Conservation (phyloP, 1,140 invertebrate species). For the Drosophila ficusphila region DNA sequence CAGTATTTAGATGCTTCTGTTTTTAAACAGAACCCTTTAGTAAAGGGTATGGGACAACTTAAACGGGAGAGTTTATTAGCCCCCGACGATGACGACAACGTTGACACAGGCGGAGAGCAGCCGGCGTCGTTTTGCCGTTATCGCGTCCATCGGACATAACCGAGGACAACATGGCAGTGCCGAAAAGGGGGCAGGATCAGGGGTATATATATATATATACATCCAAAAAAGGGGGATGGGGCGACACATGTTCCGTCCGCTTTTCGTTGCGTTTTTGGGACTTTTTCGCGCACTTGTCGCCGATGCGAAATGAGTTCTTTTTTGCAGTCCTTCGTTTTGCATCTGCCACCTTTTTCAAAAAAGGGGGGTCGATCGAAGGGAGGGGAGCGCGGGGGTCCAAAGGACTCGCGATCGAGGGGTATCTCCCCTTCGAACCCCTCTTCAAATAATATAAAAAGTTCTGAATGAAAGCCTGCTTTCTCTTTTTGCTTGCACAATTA, state of each 20-base stretch:
- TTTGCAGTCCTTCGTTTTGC: constrained; percentile 33
- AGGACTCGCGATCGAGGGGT: constrained; percentile 9
- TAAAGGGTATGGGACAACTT: constrained; percentile 23
- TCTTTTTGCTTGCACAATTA: neutral
- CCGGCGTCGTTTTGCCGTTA: constrained; percentile 54
- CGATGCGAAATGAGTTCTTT: constrained; percentile 47
- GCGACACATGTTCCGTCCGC: constrained; percentile 57
- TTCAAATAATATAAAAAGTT: neutral
- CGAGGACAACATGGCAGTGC: constrained; percentile 38
- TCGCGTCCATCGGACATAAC: constrained; percentile 59
- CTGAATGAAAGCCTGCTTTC: neutral
- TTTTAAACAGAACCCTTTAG: neutral
- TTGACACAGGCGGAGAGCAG: constrained; percentile 38
- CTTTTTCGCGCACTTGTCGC: constrained; percentile 67
- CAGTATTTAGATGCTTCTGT: neutral
- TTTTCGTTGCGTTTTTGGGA: constrained; percentile 46
- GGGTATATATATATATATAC: neutral
- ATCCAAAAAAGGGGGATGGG: constrained; percentile 13
- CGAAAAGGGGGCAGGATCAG: constrained; percentile 4
- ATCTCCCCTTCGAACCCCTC: neutral
- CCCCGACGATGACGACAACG: constrained; percentile 36
- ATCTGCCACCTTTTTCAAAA: constrained; percentile 47
- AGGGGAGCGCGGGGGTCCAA: neutral
- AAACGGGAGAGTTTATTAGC: constrained; percentile 71
- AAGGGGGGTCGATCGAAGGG: neutral